Evolutionary conservation across 2,113 vertebrate species (phyloP).

Genomic region (Cheirogaleus medius): DNA sequence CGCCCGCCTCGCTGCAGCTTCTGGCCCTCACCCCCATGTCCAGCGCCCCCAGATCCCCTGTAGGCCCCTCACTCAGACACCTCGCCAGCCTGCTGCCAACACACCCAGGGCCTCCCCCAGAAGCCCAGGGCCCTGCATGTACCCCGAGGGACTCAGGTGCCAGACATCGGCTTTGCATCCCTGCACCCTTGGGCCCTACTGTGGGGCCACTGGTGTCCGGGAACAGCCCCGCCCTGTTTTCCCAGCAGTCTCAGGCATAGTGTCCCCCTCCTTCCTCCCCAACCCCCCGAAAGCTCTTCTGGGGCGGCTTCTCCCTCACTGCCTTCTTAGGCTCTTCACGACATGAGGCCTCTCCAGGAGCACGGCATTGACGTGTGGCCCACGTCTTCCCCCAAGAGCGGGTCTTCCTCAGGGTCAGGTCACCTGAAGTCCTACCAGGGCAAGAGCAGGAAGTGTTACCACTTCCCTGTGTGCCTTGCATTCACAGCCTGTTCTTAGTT

Average conservation of each 20-base stretch:
- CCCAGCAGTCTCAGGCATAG: neutral
- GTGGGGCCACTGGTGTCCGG: neutral
- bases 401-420: neutral
- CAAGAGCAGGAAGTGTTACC: neutral
- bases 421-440: neutral
- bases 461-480: neutral
- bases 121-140: conserved; percentile 55
- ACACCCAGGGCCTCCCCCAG: neutral
- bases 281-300: neutral
- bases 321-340: neutral
- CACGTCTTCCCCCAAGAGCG: neutral
- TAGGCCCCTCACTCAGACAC: neutral
- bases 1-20: conserved; percentile 63
- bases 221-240: neutral
- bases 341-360: neutral
- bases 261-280: too few relatives aligned
- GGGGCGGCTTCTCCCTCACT: neutral
- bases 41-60: neutral
- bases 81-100: neutral
- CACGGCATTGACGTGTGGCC: neutral
- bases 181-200: neutral
- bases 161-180: conserved; percentile 47
- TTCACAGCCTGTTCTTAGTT: neutral
- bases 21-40: neutral
- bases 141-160: neutral